Evolutionary conservation across 2,797 vertebrate genomes (phyloP), one percentile per base, ranked within the genome.

Genomic region (Momotus momota): DNA sequence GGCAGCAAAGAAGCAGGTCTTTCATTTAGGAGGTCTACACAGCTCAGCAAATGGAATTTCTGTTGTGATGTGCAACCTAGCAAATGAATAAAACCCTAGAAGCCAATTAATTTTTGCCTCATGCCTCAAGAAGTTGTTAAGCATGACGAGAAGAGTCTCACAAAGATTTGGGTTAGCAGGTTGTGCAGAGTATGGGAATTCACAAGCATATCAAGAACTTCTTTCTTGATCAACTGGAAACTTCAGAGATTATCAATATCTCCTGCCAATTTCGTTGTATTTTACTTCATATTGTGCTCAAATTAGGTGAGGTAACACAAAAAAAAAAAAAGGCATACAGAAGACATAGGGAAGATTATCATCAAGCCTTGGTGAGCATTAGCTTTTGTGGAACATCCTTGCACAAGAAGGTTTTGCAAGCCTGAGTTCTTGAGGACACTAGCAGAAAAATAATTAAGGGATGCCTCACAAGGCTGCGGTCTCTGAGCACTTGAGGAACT

Each of bases 281-380:
- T 87, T 75, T 70, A 35, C 33, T 57, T 73, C 10, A 8, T 43
- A 29, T 26, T 52, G 14, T 0, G 0, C 10, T 81, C 13, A 13
- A 10, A 0, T 12, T 20, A n/a, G 0, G 0, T 17, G 19, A 81
- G 20, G 22, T 22, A 65, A 20, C 21, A 46, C 1, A 29, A 10
- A 1, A 18, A 2, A 1, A 18, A 2, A 18, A 33, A 49, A 31
- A 35, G 35, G 0, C 7, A 31, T 6, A 7, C 1, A 4, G 1
- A 25, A 5, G 26, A 27, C 21, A 57, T 61, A 35, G 11, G 15
- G 38, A 61, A 60, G 27, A 7, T 12, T 1, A 41, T 45, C 16
- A 8, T 35, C 31, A 55, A 20, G 19, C 1, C 31, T 49, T 18
- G 21, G 4, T 6, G 27, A 58, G 2, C 19, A 26, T 19, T 17